A percentile compares a stretch with the other conserved stretches of the same genome.
These are phyloP conservation scores for Lasioglossum malachurum DNA, from an alignment of 2,888 invertebrate species.

Conservation along the genomic window DNA sequence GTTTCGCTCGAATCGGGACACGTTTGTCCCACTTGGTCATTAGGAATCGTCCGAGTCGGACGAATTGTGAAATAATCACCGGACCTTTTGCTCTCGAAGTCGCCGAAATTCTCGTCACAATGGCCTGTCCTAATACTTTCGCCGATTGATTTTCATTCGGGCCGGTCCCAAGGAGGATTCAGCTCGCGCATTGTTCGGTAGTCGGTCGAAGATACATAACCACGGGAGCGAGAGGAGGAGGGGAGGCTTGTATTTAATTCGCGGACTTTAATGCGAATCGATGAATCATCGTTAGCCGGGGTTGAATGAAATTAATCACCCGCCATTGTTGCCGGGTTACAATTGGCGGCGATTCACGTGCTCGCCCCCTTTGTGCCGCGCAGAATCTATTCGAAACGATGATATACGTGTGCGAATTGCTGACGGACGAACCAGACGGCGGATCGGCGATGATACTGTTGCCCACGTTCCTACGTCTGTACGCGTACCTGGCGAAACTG, in stretches of 20 bases:
- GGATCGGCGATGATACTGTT: slow-evolving; percentile 91
- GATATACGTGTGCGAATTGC: slow-evolving; percentile 91
- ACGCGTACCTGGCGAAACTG: slow-evolving; percentile 78
- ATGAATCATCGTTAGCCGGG: slow-evolving; percentile 56
- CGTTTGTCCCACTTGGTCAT: background rate
- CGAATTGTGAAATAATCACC: background rate
- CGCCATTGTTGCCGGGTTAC: slow-evolving; percentile 48
- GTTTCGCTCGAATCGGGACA: background rate
- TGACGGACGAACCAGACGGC: slow-evolving; percentile 93
- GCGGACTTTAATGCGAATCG: slow-evolving; percentile 44
- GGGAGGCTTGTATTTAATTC: slow-evolving; percentile 37
- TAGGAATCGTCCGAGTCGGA: background rate
- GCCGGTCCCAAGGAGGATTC: background rate
- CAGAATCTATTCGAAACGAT: slow-evolving; percentile 92
- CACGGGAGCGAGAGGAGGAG: background rate
- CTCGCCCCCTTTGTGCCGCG: slow-evolving; percentile 42
- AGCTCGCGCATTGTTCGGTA: background rate
- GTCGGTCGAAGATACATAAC: slow-evolving; percentile 16
- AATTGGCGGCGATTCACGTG: slow-evolving; percentile 40
- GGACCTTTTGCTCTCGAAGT: background rate
- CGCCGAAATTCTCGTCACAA: background rate
- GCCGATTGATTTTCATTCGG: background rate
- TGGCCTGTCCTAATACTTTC: background rate
- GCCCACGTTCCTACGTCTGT: slow-evolving; percentile 87
- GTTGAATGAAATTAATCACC: slow-evolving; percentile 60